These are phyloP conservation scores for Hybos culiciformis DNA, from an alignment of 2,888 invertebrate species.

Conservation along the genomic window DNA sequence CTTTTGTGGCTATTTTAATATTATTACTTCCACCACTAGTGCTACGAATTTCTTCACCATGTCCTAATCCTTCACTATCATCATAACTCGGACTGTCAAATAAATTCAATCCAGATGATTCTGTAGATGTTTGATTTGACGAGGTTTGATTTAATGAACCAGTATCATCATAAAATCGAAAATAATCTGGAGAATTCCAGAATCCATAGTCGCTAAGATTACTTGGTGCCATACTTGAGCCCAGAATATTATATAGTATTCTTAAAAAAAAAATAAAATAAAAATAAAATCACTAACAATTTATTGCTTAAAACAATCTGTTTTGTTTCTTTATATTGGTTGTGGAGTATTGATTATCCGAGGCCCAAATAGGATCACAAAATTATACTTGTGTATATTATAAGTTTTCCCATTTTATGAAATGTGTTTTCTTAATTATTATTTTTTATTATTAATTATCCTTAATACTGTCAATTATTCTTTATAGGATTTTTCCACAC, in stretches of 20 bases:
- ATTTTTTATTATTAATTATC: too few species aligned
- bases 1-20: constrained; percentile 4
- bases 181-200: constrained; percentile 17
- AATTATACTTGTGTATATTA: too few species aligned
- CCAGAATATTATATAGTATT: too few species aligned
- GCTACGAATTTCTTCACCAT: constrained; percentile 10
- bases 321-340: background rate
- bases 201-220: constrained; percentile 1
- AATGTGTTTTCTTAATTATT: too few species aligned
- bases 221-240: background rate
- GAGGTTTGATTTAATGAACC: constrained; percentile 14
- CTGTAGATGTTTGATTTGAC: constrained; percentile 12
- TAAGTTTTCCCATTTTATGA: too few species aligned
- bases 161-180: constrained; percentile 18
- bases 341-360: constrained; percentile 15
- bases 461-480: too few species aligned
- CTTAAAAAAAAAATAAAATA: too few species aligned
- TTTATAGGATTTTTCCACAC: too few species aligned
- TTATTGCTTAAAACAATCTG: constrained; percentile 5
- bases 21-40: constrained; percentile 13
- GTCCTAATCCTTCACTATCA: constrained; percentile 10
- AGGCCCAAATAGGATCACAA: constrained; percentile 19
- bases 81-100: too few species aligned
- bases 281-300: too few species aligned
- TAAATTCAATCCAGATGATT: constrained; percentile 12